Evolutionary conservation across 2,888 invertebrate genomes (phyloP).

Genomic region (Harpalus rufipes): DNA sequence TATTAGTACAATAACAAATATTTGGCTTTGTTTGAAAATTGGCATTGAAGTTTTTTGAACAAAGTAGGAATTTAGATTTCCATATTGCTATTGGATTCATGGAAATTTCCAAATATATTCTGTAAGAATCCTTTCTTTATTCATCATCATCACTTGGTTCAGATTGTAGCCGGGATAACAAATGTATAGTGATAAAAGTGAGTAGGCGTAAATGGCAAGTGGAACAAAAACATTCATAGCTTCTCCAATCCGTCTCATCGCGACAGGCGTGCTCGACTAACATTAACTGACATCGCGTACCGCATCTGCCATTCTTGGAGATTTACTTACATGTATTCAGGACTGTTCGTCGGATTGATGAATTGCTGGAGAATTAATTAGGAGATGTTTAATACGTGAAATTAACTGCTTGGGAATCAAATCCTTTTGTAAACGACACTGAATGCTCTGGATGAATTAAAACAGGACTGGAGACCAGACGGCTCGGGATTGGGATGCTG

Average conservation of each 20-base stretch:
- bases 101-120: neutral
- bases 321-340: slow-evolving; percentile 62
- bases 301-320: slow-evolving; percentile 50
- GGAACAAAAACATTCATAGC: slow-evolving; percentile 48
- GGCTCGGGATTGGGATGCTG: slow-evolving; percentile 12
- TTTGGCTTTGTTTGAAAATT: neutral
- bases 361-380: slow-evolving; percentile 62
- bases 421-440: slow-evolving; percentile 53
- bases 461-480: neutral
- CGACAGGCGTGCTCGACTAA: slow-evolving; percentile 34
- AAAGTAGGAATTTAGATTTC: neutral
- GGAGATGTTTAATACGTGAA: slow-evolving; percentile 64
- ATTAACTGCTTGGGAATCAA: slow-evolving; percentile 55
- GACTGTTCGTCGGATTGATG: slow-evolving; percentile 60
- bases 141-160: slow-evolving; percentile 26
- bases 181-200: slow-evolving; percentile 34
- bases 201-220: slow-evolving; percentile 36
- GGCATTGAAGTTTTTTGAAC: neutral
- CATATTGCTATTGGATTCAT: neutral
- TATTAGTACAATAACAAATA: too few relatives aligned
- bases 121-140: slow-evolving; percentile 5
- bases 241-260: slow-evolving; percentile 22
- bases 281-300: slow-evolving; percentile 32
- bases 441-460: slow-evolving; percentile 50
- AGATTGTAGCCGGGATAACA: slow-evolving; percentile 7